Percentiles rank a stretch among this genome's conserved stretches.
phyloP scores from a whole-genome alignment of 2,797 vertebrate species.

The Buceros bicornis region DNA sequence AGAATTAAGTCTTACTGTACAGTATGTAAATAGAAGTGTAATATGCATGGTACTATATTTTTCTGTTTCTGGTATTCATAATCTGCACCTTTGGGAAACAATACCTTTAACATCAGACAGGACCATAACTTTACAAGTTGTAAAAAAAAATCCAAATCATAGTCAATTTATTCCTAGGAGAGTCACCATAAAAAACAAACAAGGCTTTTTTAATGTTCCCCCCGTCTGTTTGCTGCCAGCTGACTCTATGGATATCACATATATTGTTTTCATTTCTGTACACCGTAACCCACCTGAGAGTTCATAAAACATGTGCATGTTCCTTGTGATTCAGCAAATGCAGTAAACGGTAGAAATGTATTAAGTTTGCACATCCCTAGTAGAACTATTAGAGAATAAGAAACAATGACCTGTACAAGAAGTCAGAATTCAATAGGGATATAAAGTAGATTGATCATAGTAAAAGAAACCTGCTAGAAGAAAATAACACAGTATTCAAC shows the following conservation, averaged over 20 bases:
- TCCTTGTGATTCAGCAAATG: not conserved
- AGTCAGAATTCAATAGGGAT: slow-evolving; percentile 26
- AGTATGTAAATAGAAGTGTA: not conserved
- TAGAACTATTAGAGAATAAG: slow-evolving; percentile 30
- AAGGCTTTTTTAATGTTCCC: not conserved
- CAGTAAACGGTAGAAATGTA: slow-evolving; percentile 44
- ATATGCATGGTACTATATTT: not conserved
- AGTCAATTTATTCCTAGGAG: slow-evolving; percentile 13
- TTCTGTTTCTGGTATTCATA: not conserved
- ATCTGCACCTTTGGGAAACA: not conserved
- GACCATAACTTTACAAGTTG: not conserved
- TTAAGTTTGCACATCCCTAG: slow-evolving; percentile 22
- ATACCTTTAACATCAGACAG: not conserved
- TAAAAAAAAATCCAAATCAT: not conserved
- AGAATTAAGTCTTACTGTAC: not conserved
- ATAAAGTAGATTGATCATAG: slow-evolving; percentile 27
- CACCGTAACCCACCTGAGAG: not conserved
- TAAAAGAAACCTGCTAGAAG: slow-evolving; percentile 22
- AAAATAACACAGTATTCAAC: not conserved
- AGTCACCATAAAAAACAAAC: not conserved
- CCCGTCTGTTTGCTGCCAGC: not conserved
- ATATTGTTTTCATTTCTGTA: slow-evolving; percentile 41
- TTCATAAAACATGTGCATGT: slow-evolving; percentile 30
- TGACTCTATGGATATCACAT: slow-evolving; percentile 4
- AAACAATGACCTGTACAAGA: slow-evolving; percentile 4